phyloP scores from a whole-genome alignment of 2,797 vertebrate species.

The Orientallactaga sibirica region DNA sequence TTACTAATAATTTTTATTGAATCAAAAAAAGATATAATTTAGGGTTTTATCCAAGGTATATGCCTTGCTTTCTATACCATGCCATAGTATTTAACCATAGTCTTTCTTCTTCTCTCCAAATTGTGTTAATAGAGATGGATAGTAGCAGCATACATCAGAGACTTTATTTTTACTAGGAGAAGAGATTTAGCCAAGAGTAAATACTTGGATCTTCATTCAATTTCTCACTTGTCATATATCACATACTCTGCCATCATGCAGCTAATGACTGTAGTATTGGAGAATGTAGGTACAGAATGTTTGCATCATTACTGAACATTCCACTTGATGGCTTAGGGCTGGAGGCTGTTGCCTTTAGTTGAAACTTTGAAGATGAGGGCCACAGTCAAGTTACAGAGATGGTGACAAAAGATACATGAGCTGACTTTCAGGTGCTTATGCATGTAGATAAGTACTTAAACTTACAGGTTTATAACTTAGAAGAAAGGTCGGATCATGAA shows the following conservation, averaged over 20 bases:
- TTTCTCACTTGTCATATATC: background rate
- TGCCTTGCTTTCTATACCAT: background rate
- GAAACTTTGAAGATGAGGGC: background rate
- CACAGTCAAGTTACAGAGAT: background rate
- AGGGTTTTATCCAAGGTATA: background rate
- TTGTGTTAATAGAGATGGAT: background rate
- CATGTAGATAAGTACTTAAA: background rate
- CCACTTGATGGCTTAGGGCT: background rate
- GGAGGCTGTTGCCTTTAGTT: background rate
- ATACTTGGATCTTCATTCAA: background rate
- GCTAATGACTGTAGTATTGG: background rate
- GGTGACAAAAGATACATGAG: background rate
- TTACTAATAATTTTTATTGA: background rate
- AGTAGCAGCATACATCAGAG: background rate
- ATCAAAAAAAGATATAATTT: background rate
- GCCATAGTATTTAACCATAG: background rate
- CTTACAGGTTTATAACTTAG: background rate
- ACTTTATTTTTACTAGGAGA: background rate
- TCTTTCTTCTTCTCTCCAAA: background rate
- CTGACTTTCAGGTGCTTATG: background rate
- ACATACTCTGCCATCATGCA: background rate
- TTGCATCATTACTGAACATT: background rate
- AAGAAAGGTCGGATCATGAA: background rate
- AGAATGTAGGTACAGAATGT: background rate
- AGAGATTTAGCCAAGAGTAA: background rate